These are phyloP conservation scores for Seriola rivoliana DNA, from an alignment of 2,113 vertebrate species.

Conservation along the genomic window DNA sequence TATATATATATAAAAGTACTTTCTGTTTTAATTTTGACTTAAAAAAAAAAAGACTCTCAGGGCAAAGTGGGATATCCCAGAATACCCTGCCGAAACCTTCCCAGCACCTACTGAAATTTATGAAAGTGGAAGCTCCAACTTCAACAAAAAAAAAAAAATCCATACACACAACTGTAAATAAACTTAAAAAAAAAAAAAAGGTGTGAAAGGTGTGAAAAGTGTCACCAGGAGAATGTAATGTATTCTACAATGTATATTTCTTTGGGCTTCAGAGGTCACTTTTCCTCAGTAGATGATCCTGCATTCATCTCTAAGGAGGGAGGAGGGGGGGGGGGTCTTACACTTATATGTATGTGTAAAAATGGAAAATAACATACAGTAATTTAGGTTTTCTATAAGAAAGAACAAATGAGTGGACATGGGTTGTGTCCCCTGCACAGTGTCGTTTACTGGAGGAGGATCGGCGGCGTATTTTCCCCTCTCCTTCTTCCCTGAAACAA, in stretches of 20 bases:
- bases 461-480: constrained; percentile 59
- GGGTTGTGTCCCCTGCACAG: constrained; percentile 4
- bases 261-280: background rate
- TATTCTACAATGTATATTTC: too few species aligned
- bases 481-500: constrained; percentile 68
- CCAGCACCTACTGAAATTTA: background rate
- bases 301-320: background rate
- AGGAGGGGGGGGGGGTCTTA: background rate
- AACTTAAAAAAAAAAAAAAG: background rate
- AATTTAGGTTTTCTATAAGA: constrained; percentile 10
- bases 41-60: background rate
- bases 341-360: too few species aligned
- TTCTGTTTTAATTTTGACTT: background rate
- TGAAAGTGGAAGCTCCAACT: constrained; percentile 49
- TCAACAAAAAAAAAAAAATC: background rate
- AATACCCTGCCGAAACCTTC: constrained; percentile 5
- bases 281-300: background rate
- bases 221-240: background rate
- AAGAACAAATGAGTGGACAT: background rate
- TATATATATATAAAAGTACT: background rate
- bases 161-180: background rate
- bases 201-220: background rate
- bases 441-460: constrained; percentile 56
- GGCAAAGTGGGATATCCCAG: constrained; percentile 32
- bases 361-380: background rate